Base-by-base conservation (phyloP, 2,113 vertebrate genomes). In the Callithrix jacchus region DNA sequence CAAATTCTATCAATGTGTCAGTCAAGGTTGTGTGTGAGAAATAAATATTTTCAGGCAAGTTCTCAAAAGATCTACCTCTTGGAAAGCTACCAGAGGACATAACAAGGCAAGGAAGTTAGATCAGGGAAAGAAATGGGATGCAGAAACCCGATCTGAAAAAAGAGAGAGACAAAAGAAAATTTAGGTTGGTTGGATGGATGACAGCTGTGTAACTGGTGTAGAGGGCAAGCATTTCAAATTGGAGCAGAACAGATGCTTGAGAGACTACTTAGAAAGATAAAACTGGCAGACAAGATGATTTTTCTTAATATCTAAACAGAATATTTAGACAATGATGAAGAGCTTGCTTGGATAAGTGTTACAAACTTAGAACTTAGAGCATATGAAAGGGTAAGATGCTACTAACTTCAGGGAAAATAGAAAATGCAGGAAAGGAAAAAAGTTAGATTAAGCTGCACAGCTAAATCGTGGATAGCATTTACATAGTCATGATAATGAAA, bases 41-140 rank as follows among this genome's bases (percentile, higher is more conserved):
- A 84, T 37, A 80, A 95, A 71, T 14, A 52, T 73, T 94, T 96
- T 93, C 30, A 88, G 40, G 18, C 6, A 87, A 56, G 9, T 93
- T 95, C 37, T 90, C 9, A 56, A 89, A 94, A 94, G 74, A 80
- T 5, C 52, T 58, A 68, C 73, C 2, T 68, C 42, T 79, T 3
- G 0, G 21, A 71, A 94, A 91, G 35, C 71, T 54, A 20, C 5
- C 52, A 5, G 30, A 92, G n/a, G 18, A 47, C 12, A 8, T 56
- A 37, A 47, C 5, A 77, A 84, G 45, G 47, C 6, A 66, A 80
- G 73, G 8, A 10, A 37, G 2, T 20, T 68, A 93, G 35, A 95
- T 8, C 16, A 87, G 40, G 61, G 20, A 35, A 84, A 80, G 23
- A 81, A 56, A 45, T 18, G 10, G 13, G 37, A 86, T 54, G 30